Evolutionary conservation across 2,113 vertebrate genomes (phyloP), one percentile per base, ranked within the genome.

Genomic region (Fregetta grallaria): DNA sequence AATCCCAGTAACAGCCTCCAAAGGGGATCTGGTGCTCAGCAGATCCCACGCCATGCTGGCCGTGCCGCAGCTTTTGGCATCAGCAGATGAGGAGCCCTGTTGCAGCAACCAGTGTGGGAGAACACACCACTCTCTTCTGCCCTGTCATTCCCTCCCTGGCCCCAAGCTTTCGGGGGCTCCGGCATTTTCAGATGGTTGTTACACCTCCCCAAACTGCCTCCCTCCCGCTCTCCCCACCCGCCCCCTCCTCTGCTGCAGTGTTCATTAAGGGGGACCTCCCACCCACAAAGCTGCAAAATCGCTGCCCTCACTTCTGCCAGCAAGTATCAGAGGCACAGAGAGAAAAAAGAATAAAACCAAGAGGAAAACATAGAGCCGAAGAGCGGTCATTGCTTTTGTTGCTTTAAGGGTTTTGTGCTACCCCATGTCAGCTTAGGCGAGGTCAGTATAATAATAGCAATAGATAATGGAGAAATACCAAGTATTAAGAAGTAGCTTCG

Each of bases 401-500:
- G 72, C 72, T 94, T 87, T 65, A 74, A 91, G 72, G 58, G 21
- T 2, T 89, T 75, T 76, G 29, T 75, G 58, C 92, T 62, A 23
- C 72, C 36, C 61, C 25, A 0, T 32, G 8, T 71, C 90, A 84
- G 70, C 47, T 86, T 44, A 95, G 77, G 21, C 3, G 23, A 78
- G 22, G n/a, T 61, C 87, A 72, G 17, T 80, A 45, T 45, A 92
- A 70, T 44, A 86, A 87, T 0, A 44, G 47, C 26, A 36, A 73
- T 34, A 84, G 85, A 79, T 91, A 91, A 67, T 45, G 27, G 36
- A 90, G 66, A 92, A 97, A 93, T 81, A 88, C 66, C 14, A 7
- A 80, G 45, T 74, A 91, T 92, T 94, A 95, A 86, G 50, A 56
- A 71, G 44, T 17, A 15, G 49, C 77, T 94, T 95, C 5, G 45